A percentile compares a stretch with the other conserved stretches of the same genome.
Conservation (phyloP, 2,888 invertebrate species). For the Flabesymbios commensalis region DNA sequence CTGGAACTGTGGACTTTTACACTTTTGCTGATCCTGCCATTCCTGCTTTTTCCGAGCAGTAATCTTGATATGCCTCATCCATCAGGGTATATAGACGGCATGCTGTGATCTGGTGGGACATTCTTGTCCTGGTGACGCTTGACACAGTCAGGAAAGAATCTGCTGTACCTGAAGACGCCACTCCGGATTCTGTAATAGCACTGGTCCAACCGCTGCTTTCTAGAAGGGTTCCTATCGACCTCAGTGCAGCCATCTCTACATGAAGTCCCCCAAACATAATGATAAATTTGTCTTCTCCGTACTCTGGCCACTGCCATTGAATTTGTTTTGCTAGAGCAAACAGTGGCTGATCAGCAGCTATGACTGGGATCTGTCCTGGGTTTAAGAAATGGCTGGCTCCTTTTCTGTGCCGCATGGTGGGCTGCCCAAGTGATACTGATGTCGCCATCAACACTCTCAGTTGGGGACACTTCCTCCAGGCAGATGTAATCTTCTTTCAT, state of each 20-base stretch:
- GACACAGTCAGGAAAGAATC: constrained; percentile 36
- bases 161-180: constrained; percentile 36
- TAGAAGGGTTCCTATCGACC: constrained; percentile 37
- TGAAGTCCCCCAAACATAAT: constrained; percentile 48
- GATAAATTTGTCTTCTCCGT: constrained; percentile 41
- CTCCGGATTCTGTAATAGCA: constrained; percentile 28
- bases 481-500: constrained; percentile 18
- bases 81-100: constrained; percentile 25
- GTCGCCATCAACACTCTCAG: constrained; percentile 2
- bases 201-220: constrained; percentile 39
- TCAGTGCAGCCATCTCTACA: constrained; percentile 43
- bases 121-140: constrained; percentile 32
- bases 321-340: constrained; percentile 43
- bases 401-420: constrained; percentile 15
- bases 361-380: constrained; percentile 40
- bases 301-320: constrained; percentile 45
- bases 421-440: constrained; percentile 17
- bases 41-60: not conserved
- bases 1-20: constrained; percentile 21
- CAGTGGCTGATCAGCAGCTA: constrained; percentile 42
- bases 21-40: not conserved
- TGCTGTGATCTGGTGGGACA: constrained; percentile 32
- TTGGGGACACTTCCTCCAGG: constrained; percentile 7
- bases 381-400: constrained; percentile 27
- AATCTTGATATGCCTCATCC: constrained; percentile 22